phyloP scores from a whole-genome alignment of 2,797 vertebrate genomes.

The Epinephelus awoara region DNA sequence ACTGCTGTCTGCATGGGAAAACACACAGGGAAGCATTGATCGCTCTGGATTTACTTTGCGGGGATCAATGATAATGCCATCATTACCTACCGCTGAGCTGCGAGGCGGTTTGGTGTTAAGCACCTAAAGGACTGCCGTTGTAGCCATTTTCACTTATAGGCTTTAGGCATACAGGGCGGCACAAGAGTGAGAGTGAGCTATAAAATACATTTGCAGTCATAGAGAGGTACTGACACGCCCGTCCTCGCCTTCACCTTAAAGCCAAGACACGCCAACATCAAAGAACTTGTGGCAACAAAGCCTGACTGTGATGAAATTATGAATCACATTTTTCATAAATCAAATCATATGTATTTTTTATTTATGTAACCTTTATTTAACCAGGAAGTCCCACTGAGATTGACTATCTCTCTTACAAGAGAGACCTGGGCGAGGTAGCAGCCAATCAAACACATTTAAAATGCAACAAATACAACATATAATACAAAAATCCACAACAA shows the following conservation, averaged over 20 bases:
- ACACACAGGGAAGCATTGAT: conserved; percentile 63
- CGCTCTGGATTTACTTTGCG: conserved; percentile 50
- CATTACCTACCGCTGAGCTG: conserved; percentile 54
- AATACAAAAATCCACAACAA: no score
- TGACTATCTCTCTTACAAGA: no score
- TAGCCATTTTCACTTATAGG: conserved; percentile 35
- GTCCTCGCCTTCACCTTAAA: conserved; percentile 42
- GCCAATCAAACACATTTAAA: no score
- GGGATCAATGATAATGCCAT: conserved; percentile 72
- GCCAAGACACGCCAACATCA: no score
- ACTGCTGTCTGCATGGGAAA: conserved; percentile 44
- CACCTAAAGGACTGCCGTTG: conserved; percentile 39
- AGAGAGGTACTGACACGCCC: conserved; percentile 6
- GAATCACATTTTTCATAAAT: no score
- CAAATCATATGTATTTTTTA: no score
- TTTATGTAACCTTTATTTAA: no score
- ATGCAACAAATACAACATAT: no score
- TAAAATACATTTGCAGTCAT: conserved; percentile 9
- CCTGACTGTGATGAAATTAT: no score
- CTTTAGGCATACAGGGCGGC: conserved; percentile 4
- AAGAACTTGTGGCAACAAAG: no score
- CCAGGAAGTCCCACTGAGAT: no score
- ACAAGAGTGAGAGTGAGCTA: conserved; percentile 1
- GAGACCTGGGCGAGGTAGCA: no score
- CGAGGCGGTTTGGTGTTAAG: conserved; percentile 47